Evolutionary conservation across 2,797 vertebrate genomes (phyloP), one percentile per base, ranked within the genome.

Genomic region (Knipowitschia caucasica): DNA sequence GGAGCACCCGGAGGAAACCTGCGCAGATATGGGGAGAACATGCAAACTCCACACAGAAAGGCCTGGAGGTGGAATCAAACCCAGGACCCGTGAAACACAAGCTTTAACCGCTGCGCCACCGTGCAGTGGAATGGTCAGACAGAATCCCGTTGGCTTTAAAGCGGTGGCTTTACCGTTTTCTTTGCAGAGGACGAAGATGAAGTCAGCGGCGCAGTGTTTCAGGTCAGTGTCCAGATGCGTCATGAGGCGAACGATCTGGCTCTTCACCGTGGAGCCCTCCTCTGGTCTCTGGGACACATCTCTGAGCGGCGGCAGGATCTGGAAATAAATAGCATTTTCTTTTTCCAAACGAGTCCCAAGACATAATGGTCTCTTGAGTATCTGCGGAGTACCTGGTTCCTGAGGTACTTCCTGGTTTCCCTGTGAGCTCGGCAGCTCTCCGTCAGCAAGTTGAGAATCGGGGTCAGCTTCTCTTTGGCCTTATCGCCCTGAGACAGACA

Each of bases 101-200:
- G n/a, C n/a, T n/a, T n/a, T n/a, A n/a, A n/a, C n/a, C n/a, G n/a
- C n/a, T n/a, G n/a, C n/a, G n/a, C n/a, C n/a, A n/a, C n/a, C n/a
- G n/a, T n/a, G n/a, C n/a, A n/a, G n/a, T n/a, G n/a, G n/a, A n/a
- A n/a, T n/a, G n/a, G 42, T 15, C 8, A 29, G 25, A 11, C 26
- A 45, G n/a, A 5, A 45, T 27, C n/a, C n/a, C n/a, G n/a, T n/a
- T n/a, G n/a, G n/a, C n/a, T n/a, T n/a, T n/a, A 44, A 10, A 45
- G 7, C 15, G 1, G 15, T 17, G 4, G 1, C 55, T 12, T 24
- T 34, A 87, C 85, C 86, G 1, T 85, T 87, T 75, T 93, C 91
- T 66, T 92, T 92, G 83, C 92, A 92, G 67, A 93, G 90, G 50
- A 92, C 90, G 62, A 93, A 93, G 18, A 93, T 88, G 56, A 93